Conservation (phyloP, 2,888 invertebrate species). For the Odontocerum albicorne region DNA sequence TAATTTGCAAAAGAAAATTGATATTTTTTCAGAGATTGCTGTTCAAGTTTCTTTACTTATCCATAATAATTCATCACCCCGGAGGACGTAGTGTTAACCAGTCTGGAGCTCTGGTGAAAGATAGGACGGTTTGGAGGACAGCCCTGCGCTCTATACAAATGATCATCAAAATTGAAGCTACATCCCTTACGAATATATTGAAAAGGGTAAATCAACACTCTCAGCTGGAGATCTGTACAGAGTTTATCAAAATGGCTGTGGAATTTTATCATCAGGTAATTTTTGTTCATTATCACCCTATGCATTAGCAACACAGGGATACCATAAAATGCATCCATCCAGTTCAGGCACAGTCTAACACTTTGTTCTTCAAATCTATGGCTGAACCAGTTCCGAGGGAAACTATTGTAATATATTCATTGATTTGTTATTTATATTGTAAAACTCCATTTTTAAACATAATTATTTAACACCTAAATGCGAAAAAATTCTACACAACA, state of each 20-base stretch:
- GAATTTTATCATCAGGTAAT: slow-evolving; percentile 49
- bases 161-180: slow-evolving; percentile 47
- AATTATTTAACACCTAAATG: no score
- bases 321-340: no score
- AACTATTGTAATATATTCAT: no score
- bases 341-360: no score
- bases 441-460: no score
- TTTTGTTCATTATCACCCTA: not conserved
- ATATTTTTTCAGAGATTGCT: slow-evolving; percentile 43
- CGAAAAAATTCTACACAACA: no score
- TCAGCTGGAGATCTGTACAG: slow-evolving; percentile 39
- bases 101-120: slow-evolving; percentile 45
- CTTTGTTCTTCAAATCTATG: no score
- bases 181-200: slow-evolving; percentile 42
- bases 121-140: slow-evolving; percentile 49
- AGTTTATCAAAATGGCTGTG: slow-evolving; percentile 46
- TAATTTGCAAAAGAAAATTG: not conserved
- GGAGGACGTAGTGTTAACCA: slow-evolving; percentile 42
- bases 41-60: slow-evolving; percentile 46
- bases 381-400: no score
- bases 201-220: slow-evolving; percentile 39
- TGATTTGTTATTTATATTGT: no score
- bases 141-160: slow-evolving; percentile 48
- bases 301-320: no score
- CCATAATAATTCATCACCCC: slow-evolving; percentile 50